These are phyloP conservation scores for Tuberolachnus salignus DNA, from an alignment of 2,888 invertebrate species.

Conservation along the genomic window DNA sequence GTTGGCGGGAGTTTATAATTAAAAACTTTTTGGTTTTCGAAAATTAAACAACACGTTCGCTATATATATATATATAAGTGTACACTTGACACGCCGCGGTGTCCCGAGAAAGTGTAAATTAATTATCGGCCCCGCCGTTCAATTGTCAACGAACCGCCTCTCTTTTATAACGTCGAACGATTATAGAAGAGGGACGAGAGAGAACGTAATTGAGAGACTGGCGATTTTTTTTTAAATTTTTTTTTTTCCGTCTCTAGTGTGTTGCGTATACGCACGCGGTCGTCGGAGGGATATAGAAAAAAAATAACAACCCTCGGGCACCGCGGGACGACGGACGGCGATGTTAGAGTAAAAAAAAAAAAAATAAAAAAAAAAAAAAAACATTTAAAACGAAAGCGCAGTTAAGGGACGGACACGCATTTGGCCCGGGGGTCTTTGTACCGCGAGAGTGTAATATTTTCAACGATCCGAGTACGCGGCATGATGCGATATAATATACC, in stretches of 20 bases:
- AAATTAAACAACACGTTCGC: constrained; percentile 49
- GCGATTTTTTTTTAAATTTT: too few species aligned
- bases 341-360: constrained; percentile 36
- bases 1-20: constrained; percentile 35
- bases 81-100: not conserved
- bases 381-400: constrained; percentile 40
- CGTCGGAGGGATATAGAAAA: constrained; percentile 5
- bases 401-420: constrained; percentile 34
- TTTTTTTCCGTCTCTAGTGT: constrained; percentile 1
- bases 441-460: not conserved
- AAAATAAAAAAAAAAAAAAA: too few species aligned
- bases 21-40: constrained; percentile 50
- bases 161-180: not conserved
- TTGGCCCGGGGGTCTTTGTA: constrained; percentile 38
- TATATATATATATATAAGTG: too few species aligned
- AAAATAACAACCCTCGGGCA: constrained; percentile 8
- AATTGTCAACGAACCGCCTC: constrained; percentile 23
- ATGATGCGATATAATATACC: too few species aligned
- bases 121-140: constrained; percentile 14
- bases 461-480: too few species aligned
- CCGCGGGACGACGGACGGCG: not conserved
- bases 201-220: constrained; percentile 19
- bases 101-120: constrained; percentile 37
- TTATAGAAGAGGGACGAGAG: not conserved
- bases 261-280: not conserved